These are phyloP conservation scores for Drosophila triauraria DNA, from an alignment of 1,140 invertebrate genomes.

Conservation along the genomic window DNA sequence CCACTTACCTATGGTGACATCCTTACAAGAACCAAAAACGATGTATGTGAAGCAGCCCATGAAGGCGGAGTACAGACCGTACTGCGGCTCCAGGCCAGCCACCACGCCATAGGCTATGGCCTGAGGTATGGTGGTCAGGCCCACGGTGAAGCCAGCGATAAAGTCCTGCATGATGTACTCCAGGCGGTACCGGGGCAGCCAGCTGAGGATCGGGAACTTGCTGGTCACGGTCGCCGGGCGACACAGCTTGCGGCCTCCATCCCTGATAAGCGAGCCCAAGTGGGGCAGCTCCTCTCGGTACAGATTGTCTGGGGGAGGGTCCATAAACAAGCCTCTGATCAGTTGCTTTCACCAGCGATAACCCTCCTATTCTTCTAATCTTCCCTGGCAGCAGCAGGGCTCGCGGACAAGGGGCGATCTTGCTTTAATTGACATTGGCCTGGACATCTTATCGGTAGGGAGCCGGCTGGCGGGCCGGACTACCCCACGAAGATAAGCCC, in stretches of 20 bases:
- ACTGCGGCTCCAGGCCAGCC: slow-evolving; percentile 88
- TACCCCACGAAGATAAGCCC: slow-evolving; percentile 38
- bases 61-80: slow-evolving; percentile 91
- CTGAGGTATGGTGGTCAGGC: slow-evolving; percentile 94
- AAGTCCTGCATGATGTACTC: slow-evolving; percentile 88
- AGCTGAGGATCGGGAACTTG: slow-evolving; percentile 88
- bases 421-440: slow-evolving; percentile 16
- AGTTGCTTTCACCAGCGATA: slow-evolving; percentile 1
- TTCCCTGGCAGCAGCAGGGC: slow-evolving; percentile 35
- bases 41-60: slow-evolving; percentile 95
- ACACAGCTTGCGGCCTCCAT: slow-evolving; percentile 70
- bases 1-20: slow-evolving; percentile 90
- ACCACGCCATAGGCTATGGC: slow-evolving; percentile 93
- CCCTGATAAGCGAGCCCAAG: slow-evolving; percentile 57
- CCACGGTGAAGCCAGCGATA: slow-evolving; percentile 94
- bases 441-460: slow-evolving; percentile 28
- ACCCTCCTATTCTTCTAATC: slow-evolving; percentile 29
- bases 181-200: slow-evolving; percentile 88
- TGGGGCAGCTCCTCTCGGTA: slow-evolving; percentile 74
- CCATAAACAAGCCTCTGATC: slow-evolving; percentile 1
- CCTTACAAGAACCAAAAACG: slow-evolving; percentile 94
- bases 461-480: neutral
- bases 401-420: slow-evolving; percentile 19
- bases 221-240: slow-evolving; percentile 85
- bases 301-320: slow-evolving; percentile 55